phyloP scores from a whole-genome alignment of 2,888 invertebrate species.

The Sarcophaga rosellei region DNA sequence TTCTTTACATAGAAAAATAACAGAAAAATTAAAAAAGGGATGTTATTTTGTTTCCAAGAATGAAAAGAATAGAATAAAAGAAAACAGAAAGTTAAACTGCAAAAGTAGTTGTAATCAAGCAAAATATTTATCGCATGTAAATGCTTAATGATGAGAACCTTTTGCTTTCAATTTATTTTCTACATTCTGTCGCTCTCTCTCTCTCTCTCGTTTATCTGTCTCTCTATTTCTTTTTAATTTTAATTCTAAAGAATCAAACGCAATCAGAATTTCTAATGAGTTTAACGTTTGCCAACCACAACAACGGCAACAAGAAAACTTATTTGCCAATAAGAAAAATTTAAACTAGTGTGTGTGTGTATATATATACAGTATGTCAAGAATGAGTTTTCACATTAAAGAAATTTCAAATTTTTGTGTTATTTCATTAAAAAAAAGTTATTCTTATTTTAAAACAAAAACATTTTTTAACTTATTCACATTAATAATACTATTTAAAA shows the following conservation, averaged over 20 bases:
- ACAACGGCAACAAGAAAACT: no score
- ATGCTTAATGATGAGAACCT: constrained; percentile 42
- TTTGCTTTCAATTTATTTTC: not conserved
- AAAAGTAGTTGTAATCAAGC: constrained; percentile 54
- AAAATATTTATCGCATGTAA: constrained; percentile 59
- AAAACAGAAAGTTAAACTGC: constrained; percentile 37
- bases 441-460: no score
- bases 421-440: no score
- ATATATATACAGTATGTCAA: no score
- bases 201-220: no score
- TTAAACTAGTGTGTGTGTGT: no score
- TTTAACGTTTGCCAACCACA: constrained; percentile 21
- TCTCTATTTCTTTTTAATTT: not conserved
- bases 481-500: no score
- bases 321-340: no score
- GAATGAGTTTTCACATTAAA: no score
- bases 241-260: constrained; percentile 25
- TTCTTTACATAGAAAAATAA: not conserved
- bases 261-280: constrained; percentile 56
- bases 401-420: no score
- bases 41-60: not conserved
- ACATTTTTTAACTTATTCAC: no score
- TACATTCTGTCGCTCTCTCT: no score
- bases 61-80: not conserved
- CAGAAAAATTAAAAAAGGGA: not conserved